Percentiles rank a stretch among this genome's conserved stretches.
These are phyloP conservation scores for Megalurothrips usitatus DNA, from an alignment of 2,888 invertebrate genomes.

Conservation along the genomic window DNA sequence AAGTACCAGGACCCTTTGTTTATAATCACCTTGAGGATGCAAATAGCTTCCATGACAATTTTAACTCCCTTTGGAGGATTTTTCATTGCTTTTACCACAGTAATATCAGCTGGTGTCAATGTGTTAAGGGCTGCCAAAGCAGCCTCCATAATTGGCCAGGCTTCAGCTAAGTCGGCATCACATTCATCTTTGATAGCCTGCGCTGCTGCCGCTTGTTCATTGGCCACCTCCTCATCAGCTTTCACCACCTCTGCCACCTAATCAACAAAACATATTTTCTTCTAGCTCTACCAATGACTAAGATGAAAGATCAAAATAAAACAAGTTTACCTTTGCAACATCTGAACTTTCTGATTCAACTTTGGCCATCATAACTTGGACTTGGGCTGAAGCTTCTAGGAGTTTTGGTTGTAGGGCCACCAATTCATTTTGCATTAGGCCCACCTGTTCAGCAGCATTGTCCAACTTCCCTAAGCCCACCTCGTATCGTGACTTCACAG, in stretches of 20 bases:
- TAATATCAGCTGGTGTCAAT: constrained; percentile 83
- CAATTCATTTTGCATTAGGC: constrained; percentile 76
- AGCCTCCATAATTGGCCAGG: constrained; percentile 82
- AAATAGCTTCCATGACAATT: constrained; percentile 91
- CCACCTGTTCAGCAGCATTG: constrained; percentile 73
- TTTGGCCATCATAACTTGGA: constrained; percentile 77
- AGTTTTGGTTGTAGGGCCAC: constrained; percentile 82
- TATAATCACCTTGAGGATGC: constrained; percentile 70
- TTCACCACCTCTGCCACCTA: constrained; percentile 52
- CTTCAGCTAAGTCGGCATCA: constrained; percentile 84
- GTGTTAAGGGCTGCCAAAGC: constrained; percentile 86
- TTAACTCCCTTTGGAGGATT: constrained; percentile 88
- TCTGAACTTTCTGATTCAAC: constrained; percentile 85
- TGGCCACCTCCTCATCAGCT: constrained; percentile 73
- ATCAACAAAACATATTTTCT: background rate
- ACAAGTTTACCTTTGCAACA: constrained; percentile 61
- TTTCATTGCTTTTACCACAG: constrained; percentile 94
- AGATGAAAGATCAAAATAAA: background rate
- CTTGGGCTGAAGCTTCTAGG: constrained; percentile 78
- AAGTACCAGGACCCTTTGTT: too few relatives aligned
- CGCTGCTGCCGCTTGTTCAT: constrained; percentile 60
- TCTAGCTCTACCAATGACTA: background rate
- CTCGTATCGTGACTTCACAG: constrained; percentile 68
- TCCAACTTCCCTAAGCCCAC: constrained; percentile 83
- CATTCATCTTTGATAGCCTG: constrained; percentile 90